A percentile compares a stretch with the other conserved stretches of the same genome.
Evolutionary conservation across 2,797 vertebrate genomes (phyloP).

Genomic region (Enteromius fasciolatus): DNA sequence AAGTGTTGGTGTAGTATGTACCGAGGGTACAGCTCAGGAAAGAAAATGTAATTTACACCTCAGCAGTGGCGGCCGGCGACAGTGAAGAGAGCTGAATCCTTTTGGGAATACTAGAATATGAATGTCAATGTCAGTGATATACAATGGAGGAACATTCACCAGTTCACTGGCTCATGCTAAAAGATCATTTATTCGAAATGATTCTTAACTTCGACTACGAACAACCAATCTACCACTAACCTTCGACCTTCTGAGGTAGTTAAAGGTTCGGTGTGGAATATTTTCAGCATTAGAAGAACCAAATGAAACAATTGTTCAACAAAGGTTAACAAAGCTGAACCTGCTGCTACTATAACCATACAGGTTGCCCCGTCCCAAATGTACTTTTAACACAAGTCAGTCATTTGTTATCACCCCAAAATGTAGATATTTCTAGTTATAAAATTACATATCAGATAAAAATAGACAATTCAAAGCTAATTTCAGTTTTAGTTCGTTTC

Average conservation of each 20-base stretch:
- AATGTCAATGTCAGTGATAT: conserved; percentile 21
- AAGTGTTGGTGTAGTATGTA: conserved; percentile 4
- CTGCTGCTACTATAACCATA: background rate
- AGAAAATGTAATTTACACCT: conserved; percentile 37
- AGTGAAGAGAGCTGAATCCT: conserved; percentile 18
- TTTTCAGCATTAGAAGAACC: background rate
- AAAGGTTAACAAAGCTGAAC: background rate
- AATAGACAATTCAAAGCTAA: background rate
- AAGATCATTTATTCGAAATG: background rate
- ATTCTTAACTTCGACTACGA: background rate
- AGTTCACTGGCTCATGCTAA: background rate
- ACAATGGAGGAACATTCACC: background rate
- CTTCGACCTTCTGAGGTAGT: background rate
- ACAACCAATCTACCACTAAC: background rate
- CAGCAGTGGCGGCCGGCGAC: background rate
- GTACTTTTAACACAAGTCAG: background rate
- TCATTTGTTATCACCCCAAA: background rate
- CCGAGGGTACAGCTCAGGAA: background rate
- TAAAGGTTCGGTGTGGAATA: background rate
- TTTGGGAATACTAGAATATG: conserved; percentile 28
- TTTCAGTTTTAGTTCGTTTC: background rate
- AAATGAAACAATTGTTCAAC: background rate
- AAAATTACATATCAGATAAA: background rate
- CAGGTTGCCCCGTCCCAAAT: background rate
- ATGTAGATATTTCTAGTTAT: background rate